Conservation (phyloP, 2,113 vertebrate genomes). For the Anarrhichthys ocellatus region DNA sequence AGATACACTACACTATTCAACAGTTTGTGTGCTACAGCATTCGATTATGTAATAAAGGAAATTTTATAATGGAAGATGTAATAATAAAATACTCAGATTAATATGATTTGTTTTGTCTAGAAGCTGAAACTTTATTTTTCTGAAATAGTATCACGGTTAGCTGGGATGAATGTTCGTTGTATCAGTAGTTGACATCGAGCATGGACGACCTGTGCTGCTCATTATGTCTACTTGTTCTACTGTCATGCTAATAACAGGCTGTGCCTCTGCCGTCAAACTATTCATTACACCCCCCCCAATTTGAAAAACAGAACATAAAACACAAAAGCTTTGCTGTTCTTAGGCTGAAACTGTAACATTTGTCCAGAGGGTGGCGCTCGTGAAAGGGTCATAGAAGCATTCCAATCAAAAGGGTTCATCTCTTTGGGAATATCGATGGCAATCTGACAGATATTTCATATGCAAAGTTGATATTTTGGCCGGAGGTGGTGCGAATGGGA, state of each 20-base stretch:
- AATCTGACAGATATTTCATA: background rate
- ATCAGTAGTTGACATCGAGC: background rate
- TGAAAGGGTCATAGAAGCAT: background rate
- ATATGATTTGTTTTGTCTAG: background rate
- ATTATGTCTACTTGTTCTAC: too few species aligned
- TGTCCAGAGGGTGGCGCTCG: background rate
- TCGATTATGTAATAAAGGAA: background rate
- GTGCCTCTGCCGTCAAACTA: background rate
- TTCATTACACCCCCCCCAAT: background rate
- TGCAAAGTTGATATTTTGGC: background rate
- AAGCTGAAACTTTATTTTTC: background rate
- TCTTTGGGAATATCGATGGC: background rate
- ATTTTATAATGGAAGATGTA: background rate
- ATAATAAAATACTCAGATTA: background rate
- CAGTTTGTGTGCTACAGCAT: background rate
- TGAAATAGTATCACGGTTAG: background rate
- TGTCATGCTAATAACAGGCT: background rate
- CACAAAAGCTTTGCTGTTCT: background rate
- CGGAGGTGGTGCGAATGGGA: background rate
- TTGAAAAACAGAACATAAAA: background rate
- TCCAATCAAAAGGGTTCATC: background rate
- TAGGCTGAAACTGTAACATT: background rate
- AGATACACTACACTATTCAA: background rate
- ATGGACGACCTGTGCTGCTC: background rate
- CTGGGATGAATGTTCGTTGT: background rate